Evolutionary conservation across 2,888 invertebrate species (phyloP), one percentile per base, ranked within the genome.

Genomic region (Hyles lineata): DNA sequence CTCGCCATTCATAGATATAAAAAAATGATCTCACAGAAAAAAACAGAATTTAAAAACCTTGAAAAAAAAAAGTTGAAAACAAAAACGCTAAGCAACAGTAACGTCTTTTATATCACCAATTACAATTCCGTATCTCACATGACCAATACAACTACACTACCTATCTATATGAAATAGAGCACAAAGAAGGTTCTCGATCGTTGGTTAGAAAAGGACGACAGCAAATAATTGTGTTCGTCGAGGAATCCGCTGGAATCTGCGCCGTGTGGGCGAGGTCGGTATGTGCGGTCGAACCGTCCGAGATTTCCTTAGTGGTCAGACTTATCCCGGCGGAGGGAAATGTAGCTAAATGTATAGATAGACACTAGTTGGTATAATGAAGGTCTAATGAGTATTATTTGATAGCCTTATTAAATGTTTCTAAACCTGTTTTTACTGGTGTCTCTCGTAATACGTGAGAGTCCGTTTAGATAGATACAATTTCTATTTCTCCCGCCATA

Each of bases 261-360:
- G 87, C 84, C 82, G 83, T 84, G 81, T 79, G 82, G 77, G 77
- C 79, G 78, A 77, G 83, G 78, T 78, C 83, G 92, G 91, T 89
- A 92, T 91, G 91, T 88, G 91, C 89, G 92, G 92, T 89, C 84
- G 82, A 78, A 81, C 73, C 78, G 79, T 77, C 88, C 82, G 91
- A 92, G 93, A 93, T 93, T 92, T 89, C 84, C 80, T 73, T 77
- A 87, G 87, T 88, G 90, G 90, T 88, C 90, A 88, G 73, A 55
- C 61, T 50, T 50, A 67, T 58, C 55, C 67, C 63, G 67, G 67
- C 52, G 19, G 17, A 55, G 21, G n/a, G 32, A 7, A 62, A 69
- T 35, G 19, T 23, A 69, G 17, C 32, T 32, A 62, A 15, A 67
- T 21, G 8, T 35, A 67, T 67, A 43, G 32, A 32, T 32, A 43